Conservation (phyloP, 2,797 vertebrate species). For the Macropodus opercularis region DNA sequence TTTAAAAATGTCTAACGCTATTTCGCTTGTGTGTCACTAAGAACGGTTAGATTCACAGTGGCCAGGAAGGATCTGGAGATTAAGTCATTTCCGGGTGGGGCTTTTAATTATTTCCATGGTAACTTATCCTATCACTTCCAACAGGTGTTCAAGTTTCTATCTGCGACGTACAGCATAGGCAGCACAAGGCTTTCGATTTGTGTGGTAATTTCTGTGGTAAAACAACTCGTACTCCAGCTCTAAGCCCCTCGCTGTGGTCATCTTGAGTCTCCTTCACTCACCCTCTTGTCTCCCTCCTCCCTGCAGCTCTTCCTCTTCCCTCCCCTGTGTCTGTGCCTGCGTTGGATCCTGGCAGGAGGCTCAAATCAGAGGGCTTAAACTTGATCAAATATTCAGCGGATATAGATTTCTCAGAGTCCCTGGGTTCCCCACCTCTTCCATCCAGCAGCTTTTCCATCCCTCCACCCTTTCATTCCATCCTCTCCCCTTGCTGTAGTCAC, state of each 20-base stretch:
- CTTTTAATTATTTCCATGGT: not conserved
- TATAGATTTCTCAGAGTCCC: conserved; percentile 78
- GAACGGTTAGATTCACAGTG: conserved; percentile 8
- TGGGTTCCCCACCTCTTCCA: conserved; percentile 62
- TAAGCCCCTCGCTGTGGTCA: conserved; percentile 44
- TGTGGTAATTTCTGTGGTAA: conserved; percentile 15
- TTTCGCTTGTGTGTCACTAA: conserved; percentile 11
- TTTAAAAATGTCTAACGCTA: conserved; percentile 30
- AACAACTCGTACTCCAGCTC: not conserved
- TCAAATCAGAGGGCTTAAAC: conserved; percentile 76
- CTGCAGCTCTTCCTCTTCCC: conserved; percentile 35
- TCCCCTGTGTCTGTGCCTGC: conserved; percentile 46
- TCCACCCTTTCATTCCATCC: conserved; percentile 18
- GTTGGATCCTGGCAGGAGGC: conserved; percentile 65
- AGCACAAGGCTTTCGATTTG: conserved; percentile 20
- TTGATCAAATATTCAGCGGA: conserved; percentile 81
- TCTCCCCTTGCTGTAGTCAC: conserved; percentile 32
- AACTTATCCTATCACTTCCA: no score
- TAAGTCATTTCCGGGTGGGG: no score
- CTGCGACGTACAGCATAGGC: not conserved
- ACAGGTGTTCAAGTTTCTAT: conserved; percentile 1
- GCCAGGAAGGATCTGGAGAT: no score
- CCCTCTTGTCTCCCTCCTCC: conserved; percentile 20
- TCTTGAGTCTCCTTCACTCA: conserved; percentile 10
- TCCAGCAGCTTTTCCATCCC: conserved; percentile 46